Base-by-base conservation (phyloP, 2,888 invertebrate species). In the Rhodophaea formosa region DNA sequence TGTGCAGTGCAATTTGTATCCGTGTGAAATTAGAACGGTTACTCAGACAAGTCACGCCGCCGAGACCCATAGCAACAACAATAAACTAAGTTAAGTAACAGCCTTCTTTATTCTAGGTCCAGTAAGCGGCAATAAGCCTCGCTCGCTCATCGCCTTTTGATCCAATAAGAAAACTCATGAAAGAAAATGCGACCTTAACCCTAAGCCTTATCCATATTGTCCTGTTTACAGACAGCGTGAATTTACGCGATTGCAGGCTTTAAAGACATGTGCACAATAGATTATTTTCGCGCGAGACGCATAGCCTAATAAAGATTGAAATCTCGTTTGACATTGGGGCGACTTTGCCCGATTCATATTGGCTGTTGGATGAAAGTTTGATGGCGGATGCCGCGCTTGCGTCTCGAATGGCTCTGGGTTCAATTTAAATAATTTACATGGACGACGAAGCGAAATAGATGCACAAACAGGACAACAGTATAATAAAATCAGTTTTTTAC, bases 121-220 rank as follows among this genome's bases (percentile, higher is more conserved):
- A 32, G 32, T 49, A 32, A 49, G 15, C 57, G 51, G 12, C 59
- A 62, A 62, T 54, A 61, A 63, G 60, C 45, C 56, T 61, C 49
- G 59, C 47, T 70, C 58, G 62, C 59, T 55, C 59, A n/a, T n/a
- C n/a, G 12, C 51, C 56, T 55, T 62, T 62, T 63, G 60, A 62
- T 61, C 47, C 61, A 64, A 58, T 60, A 61, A 62, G 64, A 63
- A 61, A 65, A 63, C 57, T 65, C 66, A 60, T 68, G 66, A 72
- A 73, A 64, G 58, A 64, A 66, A 71, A 70, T 63, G 63, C 61
- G 67, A n/a, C n/a, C n/a, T n/a, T n/a, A n/a, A n/a, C n/a, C 47
- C 61, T 58, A 60, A 60, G 62, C n/a, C n/a, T n/a, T n/a, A 56
- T 57, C 53, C 43, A 53, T 57, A 59, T 53, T 64, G 60, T 53